These are phyloP conservation scores for Aphrocallistes beatrix DNA, from an alignment of 37 sponge, comb jelly and placozoan species.

Conservation along the genomic window DNA sequence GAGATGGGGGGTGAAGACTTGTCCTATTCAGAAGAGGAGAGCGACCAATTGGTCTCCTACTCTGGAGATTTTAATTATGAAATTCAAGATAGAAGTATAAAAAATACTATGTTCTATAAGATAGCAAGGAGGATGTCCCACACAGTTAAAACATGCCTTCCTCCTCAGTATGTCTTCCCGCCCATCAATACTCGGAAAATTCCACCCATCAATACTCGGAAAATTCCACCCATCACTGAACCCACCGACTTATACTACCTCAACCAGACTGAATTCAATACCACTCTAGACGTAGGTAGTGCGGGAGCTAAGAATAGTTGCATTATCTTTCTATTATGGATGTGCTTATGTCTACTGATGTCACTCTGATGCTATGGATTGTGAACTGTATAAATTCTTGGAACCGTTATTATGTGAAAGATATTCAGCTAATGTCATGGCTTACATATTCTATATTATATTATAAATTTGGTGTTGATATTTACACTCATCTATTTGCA, in stretches of 20 bases:
- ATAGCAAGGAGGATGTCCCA: neutral
- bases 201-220: neutral
- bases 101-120: too few relatives aligned
- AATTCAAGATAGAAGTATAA: too few relatives aligned
- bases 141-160: neutral
- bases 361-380: too few relatives aligned
- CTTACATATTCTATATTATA: too few relatives aligned
- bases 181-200: neutral
- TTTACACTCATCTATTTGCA: too few relatives aligned
- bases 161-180: neutral
- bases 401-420: too few relatives aligned
- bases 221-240: neutral
- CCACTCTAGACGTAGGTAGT: neutral
- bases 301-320: neutral
- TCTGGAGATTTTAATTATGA: neutral
- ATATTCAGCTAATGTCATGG: too few relatives aligned
- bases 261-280: neutral
- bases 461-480: too few relatives aligned
- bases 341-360: too few relatives aligned
- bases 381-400: too few relatives aligned
- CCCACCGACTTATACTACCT: too few relatives aligned
- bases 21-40: neutral
- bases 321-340: neutral
- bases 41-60: neutral
- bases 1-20: neutral